Percentiles rank a stretch among this genome's conserved stretches.
These are phyloP conservation scores for Microdon myrmicae DNA, from an alignment of 2,888 invertebrate species.

Conservation along the genomic window DNA sequence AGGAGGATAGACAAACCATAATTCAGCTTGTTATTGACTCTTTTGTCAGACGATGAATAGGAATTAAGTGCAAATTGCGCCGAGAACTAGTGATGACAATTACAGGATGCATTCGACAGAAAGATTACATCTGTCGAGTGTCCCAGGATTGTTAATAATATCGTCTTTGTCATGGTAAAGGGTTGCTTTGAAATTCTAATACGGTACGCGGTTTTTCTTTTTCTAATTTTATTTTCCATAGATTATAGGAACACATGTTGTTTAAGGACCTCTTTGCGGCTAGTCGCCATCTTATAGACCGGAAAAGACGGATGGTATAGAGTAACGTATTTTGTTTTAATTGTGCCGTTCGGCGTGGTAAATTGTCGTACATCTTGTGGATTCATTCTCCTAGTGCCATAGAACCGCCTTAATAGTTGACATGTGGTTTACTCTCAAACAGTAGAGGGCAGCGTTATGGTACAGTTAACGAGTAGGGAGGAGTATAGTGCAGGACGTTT, in stretches of 20 bases:
- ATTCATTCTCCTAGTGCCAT: constrained; percentile 11
- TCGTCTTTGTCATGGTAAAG: too few relatives aligned
- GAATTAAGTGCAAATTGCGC: constrained; percentile 36
- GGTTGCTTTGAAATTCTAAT: too few relatives aligned
- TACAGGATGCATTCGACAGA: too few relatives aligned
- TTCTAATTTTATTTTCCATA: constrained; percentile 5
- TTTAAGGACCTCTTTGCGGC: constrained; percentile 27
- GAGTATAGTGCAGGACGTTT: constrained; percentile 6
- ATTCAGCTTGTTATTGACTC: constrained; percentile 24
- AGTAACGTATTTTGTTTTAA: constrained; percentile 13
- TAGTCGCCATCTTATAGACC: constrained; percentile 42
- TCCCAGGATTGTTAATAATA: too few relatives aligned
- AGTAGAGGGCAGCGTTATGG: background rate
- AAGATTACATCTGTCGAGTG: too few relatives aligned
- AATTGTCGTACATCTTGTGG: constrained; percentile 37
- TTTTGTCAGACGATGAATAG: constrained; percentile 36
- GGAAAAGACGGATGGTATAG: constrained; percentile 17
- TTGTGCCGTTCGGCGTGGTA: constrained; percentile 24
- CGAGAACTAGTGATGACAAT: constrained; percentile 17
- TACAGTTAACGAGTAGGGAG: background rate
- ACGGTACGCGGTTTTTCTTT: too few relatives aligned
- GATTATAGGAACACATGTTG: constrained; percentile 29
- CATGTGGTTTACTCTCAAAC: constrained; percentile 29
- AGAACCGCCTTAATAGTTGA: constrained; percentile 25
- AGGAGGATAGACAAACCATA: constrained; percentile 32